These are phyloP conservation scores for Sinocyclocheilus rhinocerous DNA, from an alignment of 2,113 vertebrate genomes.

Conservation along the genomic window DNA sequence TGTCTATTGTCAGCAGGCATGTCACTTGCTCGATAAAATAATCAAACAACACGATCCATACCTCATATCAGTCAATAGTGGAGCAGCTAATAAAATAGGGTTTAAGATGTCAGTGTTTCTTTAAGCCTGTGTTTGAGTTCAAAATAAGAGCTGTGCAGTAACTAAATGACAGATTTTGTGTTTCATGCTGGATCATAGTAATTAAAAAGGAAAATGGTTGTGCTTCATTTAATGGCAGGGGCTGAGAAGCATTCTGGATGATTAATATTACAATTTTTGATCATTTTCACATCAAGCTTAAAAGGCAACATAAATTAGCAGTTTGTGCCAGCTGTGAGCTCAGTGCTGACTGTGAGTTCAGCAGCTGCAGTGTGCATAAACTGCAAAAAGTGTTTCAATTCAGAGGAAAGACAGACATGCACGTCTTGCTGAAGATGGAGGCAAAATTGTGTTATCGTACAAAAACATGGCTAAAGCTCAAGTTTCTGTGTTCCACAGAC, in stretches of 20 bases:
- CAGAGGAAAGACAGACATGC: not conserved
- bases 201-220: conserved; percentile 49
- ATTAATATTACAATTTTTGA: conserved; percentile 38
- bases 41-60: not conserved
- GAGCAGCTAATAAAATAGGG: not conserved
- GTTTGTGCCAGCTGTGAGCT: not conserved
- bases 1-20: conserved; percentile 38
- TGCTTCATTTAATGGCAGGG: conserved; percentile 37
- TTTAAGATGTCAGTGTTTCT: not conserved
- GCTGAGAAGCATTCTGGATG: conserved; percentile 34
- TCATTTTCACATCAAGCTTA: conserved; percentile 41
- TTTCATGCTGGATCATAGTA: conserved; percentile 41
- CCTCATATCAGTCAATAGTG: not conserved
- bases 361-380: conserved; percentile 18
- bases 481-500: not conserved
- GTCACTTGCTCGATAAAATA: not conserved
- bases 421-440: not conserved
- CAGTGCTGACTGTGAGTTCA: not conserved
- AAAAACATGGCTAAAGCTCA: not conserved
- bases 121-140: conserved; percentile 25
- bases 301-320: conserved; percentile 12
- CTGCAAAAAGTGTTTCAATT: not conserved
- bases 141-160: conserved; percentile 32
- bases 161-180: conserved; percentile 37
- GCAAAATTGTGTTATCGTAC: not conserved